Conservation (phyloP, 2,113 vertebrate species). For the Andinoacara biseriatus region DNA sequence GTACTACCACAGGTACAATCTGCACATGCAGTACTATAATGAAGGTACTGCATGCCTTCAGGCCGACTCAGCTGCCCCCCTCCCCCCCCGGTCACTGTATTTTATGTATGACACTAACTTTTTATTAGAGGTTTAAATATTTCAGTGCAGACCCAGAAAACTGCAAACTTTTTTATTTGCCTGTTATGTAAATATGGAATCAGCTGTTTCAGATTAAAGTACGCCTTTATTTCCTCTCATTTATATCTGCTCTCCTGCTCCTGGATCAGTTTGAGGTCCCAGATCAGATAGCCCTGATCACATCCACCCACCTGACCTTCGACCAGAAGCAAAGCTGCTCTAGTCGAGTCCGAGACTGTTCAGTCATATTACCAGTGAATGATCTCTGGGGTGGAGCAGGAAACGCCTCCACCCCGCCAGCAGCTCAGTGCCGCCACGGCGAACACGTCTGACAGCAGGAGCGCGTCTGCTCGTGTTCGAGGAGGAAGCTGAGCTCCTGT, state of each 20-base stretch:
- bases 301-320: background rate
- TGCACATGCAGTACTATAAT: background rate
- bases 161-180: background rate
- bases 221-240: background rate
- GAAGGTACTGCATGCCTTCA: background rate
- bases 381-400: background rate
- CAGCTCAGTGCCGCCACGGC: background rate
- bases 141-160: background rate
- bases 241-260: background rate
- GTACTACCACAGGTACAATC: background rate
- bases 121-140: background rate
- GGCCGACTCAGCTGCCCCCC: conserved; percentile 31
- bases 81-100: background rate
- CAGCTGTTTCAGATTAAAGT: background rate
- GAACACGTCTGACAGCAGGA: background rate
- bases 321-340: background rate
- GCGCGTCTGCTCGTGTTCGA: background rate
- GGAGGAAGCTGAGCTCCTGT: background rate
- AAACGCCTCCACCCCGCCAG: background rate
- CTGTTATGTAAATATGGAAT: background rate
- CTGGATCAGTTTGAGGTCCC: background rate
- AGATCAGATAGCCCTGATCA: background rate
- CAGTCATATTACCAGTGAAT: too few relatives aligned
- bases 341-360: background rate
- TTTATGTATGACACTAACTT: background rate